Conservation (phyloP, 2,888 invertebrate genomes). For the Catocala fraxini region DNA sequence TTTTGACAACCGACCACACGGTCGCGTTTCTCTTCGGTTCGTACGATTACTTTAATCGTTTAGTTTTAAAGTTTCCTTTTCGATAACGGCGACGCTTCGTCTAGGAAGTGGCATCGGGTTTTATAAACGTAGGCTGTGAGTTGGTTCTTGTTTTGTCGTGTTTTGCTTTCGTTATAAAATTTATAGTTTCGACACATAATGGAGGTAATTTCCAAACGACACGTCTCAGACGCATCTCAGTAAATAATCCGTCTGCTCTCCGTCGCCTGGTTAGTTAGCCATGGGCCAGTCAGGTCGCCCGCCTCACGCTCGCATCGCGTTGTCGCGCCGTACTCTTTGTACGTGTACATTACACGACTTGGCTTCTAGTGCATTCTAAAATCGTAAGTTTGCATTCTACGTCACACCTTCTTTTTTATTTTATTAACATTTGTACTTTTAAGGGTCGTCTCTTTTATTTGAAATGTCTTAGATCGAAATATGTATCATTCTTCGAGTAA, state of each 20-base stretch:
- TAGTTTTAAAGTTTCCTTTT: slow-evolving; percentile 66
- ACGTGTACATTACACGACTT: slow-evolving; percentile 81
- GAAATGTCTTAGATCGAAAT: slow-evolving; percentile 75
- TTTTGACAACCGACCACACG: slow-evolving; percentile 74
- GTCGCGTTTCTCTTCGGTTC: slow-evolving; percentile 76
- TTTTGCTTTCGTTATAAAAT: slow-evolving; percentile 72
- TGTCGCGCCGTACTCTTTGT: slow-evolving; percentile 76
- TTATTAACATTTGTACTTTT: slow-evolving; percentile 79
- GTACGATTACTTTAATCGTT: slow-evolving; percentile 69
- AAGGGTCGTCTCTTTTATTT: slow-evolving; percentile 64
- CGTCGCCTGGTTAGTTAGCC: slow-evolving; percentile 78
- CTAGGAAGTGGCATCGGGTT: slow-evolving; percentile 72
- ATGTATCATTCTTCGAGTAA: slow-evolving; percentile 71
- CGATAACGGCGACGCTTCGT: slow-evolving; percentile 60
- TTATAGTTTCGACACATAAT: slow-evolving; percentile 66
- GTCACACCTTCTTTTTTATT: slow-evolving; percentile 71
- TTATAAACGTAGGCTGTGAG: slow-evolving; percentile 84
- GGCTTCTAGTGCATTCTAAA: slow-evolving; percentile 78
- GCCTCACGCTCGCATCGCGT: slow-evolving; percentile 69
- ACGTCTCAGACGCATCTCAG: slow-evolving; percentile 85
- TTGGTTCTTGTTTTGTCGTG: slow-evolving; percentile 82
- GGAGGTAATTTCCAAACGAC: slow-evolving; percentile 81
- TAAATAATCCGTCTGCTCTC: slow-evolving; percentile 85
- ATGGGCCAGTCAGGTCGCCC: slow-evolving; percentile 57
- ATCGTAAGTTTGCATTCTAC: slow-evolving; percentile 78